A percentile compares a stretch with the other conserved stretches of the same genome.
phyloP scores from a whole-genome alignment of 2,113 vertebrate genomes.

The Dissostichus mawsoni region DNA sequence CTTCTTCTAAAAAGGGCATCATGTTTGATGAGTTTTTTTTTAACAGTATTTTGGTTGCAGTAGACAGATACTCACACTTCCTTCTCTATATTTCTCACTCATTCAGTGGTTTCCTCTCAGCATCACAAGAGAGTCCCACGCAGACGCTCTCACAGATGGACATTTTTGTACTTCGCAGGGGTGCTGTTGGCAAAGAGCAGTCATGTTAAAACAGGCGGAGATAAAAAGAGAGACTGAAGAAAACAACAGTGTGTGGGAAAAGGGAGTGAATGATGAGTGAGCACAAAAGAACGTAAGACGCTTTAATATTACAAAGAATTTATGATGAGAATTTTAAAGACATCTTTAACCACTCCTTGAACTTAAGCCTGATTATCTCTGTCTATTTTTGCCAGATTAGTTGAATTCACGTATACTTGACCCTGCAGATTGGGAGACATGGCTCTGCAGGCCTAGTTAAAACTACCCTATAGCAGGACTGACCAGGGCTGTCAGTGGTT shows the following conservation, averaged over 20 bases:
- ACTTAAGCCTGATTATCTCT: slow-evolving; percentile 10
- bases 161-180: slow-evolving; percentile 56
- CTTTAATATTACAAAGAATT: neutral
- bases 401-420: neutral
- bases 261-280: slow-evolving; percentile 8
- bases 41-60: slow-evolving; percentile 1
- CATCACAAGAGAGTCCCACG: slow-evolving; percentile 53
- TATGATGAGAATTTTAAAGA: neutral
- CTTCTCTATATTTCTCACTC: neutral
- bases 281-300: neutral
- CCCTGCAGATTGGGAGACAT: neutral
- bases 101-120: slow-evolving; percentile 50
- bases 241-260: slow-evolving; percentile 14
- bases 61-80: neutral
- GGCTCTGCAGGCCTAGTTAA: neutral
- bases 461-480: slow-evolving; percentile 3
- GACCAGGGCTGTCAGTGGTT: slow-evolving; percentile 30
- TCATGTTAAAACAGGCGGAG: slow-evolving; percentile 40
- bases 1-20: neutral
- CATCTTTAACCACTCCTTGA: neutral
- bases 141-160: slow-evolving; percentile 44
- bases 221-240: slow-evolving; percentile 22
- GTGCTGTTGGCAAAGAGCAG: slow-evolving; percentile 59
- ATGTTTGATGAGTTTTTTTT: neutral
- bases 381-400: neutral